Conservation (phyloP, 2,797 vertebrate genomes). For the Siniperca undulata region DNA sequence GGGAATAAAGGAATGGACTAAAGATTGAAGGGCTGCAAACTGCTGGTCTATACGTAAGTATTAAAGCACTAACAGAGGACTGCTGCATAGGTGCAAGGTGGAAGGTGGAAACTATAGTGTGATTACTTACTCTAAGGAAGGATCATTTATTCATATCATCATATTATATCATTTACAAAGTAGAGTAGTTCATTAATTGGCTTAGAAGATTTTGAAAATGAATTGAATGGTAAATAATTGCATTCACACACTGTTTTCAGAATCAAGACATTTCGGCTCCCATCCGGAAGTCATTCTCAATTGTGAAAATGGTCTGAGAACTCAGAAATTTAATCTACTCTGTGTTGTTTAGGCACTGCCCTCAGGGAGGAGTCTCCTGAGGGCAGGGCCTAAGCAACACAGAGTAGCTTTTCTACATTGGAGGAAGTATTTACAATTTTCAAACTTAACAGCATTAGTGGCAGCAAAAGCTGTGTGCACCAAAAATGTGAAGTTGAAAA, state of each 20-base stretch:
- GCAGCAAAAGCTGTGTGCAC: constrained; percentile 42
- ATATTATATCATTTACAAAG: neutral
- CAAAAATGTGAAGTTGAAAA: constrained; percentile 26
- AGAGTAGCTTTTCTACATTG: neutral
- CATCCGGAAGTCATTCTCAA: too few relatives aligned
- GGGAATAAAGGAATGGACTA: too few relatives aligned
- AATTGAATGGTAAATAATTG: constrained; percentile 5
- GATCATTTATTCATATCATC: neutral
- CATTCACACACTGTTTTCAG: neutral
- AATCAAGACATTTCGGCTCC: too few relatives aligned
- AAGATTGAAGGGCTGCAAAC: neutral
- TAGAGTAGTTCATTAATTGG: neutral
- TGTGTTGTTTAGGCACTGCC: too few relatives aligned
- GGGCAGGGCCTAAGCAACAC: too few relatives aligned
- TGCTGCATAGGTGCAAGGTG: neutral
- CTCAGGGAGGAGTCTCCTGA: too few relatives aligned
- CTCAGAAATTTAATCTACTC: too few relatives aligned
- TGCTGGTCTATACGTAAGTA: neutral
- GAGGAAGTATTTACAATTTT: constrained; percentile 29
- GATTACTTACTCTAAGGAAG: neutral
- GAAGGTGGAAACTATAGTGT: neutral
- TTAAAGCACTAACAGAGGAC: too few relatives aligned
- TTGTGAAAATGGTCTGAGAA: too few relatives aligned
- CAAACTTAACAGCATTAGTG: constrained; percentile 36
- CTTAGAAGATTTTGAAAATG: neutral